Conservation (phyloP, 2,888 invertebrate genomes). For the Temnothorax ravouxi region DNA sequence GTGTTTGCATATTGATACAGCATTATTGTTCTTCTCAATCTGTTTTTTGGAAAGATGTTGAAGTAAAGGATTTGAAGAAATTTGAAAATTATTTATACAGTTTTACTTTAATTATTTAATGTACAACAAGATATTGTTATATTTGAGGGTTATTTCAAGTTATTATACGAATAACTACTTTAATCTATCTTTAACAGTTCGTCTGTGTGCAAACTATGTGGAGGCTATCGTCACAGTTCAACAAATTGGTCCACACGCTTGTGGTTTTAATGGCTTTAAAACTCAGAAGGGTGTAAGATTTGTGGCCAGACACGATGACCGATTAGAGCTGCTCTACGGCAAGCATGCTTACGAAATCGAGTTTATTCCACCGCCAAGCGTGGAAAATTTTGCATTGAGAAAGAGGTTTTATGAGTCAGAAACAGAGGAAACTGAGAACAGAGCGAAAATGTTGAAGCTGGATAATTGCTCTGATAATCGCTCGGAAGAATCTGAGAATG, state of each 20-base stretch:
- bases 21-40: no score
- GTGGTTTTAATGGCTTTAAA: slow-evolving; percentile 91
- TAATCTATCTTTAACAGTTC: slow-evolving; percentile 83
- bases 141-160: background rate
- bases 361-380: slow-evolving; percentile 88
- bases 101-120: background rate
- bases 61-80: no score
- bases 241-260: slow-evolving; percentile 86
- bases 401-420: slow-evolving; percentile 67
- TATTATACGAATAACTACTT: background rate
- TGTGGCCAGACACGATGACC: slow-evolving; percentile 90
- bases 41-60: no score
- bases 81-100: no score
- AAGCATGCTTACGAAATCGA: slow-evolving; percentile 90
- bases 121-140: background rate
- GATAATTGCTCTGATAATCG: background rate
- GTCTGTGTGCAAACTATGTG: slow-evolving; percentile 86
- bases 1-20: no score
- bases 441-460: slow-evolving; percentile 43
- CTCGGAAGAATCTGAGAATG: slow-evolving; percentile 36
- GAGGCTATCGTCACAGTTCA: slow-evolving; percentile 85
- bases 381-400: slow-evolving; percentile 41
- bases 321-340: slow-evolving; percentile 90
- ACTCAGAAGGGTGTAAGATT: slow-evolving; percentile 89
- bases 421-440: slow-evolving; percentile 39